Evolutionary conservation across 2,888 invertebrate genomes (phyloP).

Genomic region (Pilophorus perplexus): DNA sequence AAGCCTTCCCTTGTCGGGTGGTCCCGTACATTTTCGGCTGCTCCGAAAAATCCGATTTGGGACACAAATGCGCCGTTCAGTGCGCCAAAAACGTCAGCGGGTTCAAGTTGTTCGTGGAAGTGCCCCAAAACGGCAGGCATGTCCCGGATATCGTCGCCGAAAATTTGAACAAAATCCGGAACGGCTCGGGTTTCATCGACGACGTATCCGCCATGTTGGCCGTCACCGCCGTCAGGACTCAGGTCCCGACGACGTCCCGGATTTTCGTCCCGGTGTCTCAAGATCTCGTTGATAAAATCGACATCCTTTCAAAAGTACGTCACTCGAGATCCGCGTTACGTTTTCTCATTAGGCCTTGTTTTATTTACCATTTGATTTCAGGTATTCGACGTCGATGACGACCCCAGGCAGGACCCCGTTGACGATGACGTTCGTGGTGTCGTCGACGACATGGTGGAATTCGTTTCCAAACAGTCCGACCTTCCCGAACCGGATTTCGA

Average conservation of each 20-base stretch:
- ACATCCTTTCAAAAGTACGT: too few relatives aligned
- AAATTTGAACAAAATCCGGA: neutral
- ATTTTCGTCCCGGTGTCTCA: constrained; percentile 23
- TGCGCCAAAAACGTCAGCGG: neutral
- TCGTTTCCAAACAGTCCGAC: neutral
- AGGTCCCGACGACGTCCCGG: neutral
- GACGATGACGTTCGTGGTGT: constrained; percentile 3
- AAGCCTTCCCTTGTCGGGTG: neutral
- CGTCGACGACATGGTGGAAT: neutral
- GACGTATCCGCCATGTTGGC: constrained; percentile 1
- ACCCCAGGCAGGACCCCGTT: too few relatives aligned
- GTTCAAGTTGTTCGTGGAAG: constrained; percentile 17
- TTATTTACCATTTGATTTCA: too few relatives aligned
- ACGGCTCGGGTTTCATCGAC: neutral
- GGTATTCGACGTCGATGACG: too few relatives aligned
- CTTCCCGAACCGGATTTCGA: too few relatives aligned
- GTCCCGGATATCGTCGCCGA: neutral
- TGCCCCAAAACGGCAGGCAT: neutral
- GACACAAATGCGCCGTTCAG: neutral
- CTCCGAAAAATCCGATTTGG: neutral
- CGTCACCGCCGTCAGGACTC: neutral
- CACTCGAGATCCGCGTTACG: too few relatives aligned
- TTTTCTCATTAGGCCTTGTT: too few relatives aligned
- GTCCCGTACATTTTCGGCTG: constrained; percentile 15
- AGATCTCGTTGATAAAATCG: constrained; percentile 2